Evolutionary conservation across 2,797 vertebrate species (phyloP).

Genomic region (Peromyscus attwateri): DNA sequence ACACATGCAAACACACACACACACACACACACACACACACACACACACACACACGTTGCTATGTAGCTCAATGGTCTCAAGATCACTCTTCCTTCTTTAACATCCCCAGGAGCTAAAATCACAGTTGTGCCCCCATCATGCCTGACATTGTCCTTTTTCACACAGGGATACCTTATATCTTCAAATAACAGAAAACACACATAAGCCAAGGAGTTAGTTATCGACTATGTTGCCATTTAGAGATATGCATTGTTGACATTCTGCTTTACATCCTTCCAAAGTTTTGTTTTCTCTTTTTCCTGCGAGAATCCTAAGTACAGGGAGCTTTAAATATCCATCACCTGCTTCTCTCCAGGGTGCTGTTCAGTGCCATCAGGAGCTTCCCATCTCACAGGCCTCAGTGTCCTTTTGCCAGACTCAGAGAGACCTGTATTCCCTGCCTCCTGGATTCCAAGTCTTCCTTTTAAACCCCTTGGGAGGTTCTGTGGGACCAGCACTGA

Average conservation of each 20-base stretch:
- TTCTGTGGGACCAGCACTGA: neutral
- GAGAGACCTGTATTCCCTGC: neutral
- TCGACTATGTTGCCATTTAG: neutral
- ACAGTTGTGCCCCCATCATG: neutral
- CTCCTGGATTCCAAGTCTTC: neutral
- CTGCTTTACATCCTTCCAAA: neutral
- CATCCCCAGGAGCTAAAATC: neutral
- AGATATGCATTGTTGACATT: neutral
- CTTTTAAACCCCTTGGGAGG: neutral
- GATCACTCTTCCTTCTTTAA: neutral
- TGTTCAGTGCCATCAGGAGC: neutral
- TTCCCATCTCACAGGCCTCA: neutral
- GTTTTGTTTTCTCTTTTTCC: neutral
- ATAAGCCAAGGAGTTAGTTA: neutral
- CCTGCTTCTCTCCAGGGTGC: neutral
- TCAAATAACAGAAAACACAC: neutral
- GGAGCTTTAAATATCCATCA: neutral
- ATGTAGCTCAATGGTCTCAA: neutral
- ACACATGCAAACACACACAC: neutral
- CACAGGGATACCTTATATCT: neutral
- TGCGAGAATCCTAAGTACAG: neutral
- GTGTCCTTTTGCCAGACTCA: neutral
- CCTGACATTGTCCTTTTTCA: neutral
- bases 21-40: neutral
- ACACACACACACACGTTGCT: neutral